Evolutionary conservation across 2,888 invertebrate genomes (phyloP).

Genomic region (Ganaspis brasiliensis): DNA sequence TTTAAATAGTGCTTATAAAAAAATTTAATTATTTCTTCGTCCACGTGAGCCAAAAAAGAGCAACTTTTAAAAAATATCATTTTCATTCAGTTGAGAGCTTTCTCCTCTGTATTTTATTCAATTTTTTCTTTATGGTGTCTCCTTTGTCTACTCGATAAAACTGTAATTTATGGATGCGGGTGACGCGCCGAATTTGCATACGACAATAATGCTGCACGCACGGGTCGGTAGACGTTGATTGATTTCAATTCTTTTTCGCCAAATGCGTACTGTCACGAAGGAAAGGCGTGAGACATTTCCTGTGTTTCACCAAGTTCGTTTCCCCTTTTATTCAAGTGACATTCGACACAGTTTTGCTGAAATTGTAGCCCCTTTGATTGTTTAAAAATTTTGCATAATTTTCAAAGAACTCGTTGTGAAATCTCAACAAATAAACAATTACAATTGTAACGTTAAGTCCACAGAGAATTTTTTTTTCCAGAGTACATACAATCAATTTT

Average conservation of each 20-base stretch:
- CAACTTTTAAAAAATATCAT: background rate
- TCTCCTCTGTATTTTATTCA: slow-evolving; percentile 15
- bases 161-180: slow-evolving; percentile 30
- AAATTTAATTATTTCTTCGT: too few species aligned
- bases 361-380: background rate
- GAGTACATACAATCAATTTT: too few species aligned
- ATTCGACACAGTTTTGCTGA: background rate
- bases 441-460: too few species aligned
- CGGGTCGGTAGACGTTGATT: slow-evolving; percentile 36
- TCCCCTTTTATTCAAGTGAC: slow-evolving; percentile 12
- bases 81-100: background rate
- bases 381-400: too few species aligned
- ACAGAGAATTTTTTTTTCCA: too few species aligned
- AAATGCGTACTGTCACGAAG: slow-evolving; percentile 39
- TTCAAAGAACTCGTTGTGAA: background rate
- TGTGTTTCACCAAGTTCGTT: slow-evolving; percentile 26
- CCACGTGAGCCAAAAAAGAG: background rate
- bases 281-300: slow-evolving; percentile 28
- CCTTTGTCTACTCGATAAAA: slow-evolving; percentile 32
- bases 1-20: too few species aligned
- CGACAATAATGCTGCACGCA: slow-evolving; percentile 43
- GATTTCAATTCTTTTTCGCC: slow-evolving; percentile 25
- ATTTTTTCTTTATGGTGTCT: slow-evolving; percentile 21
- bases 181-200: slow-evolving; percentile 44
- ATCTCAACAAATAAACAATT: background rate